Percentiles rank a stretch among this genome's conserved stretches.
Evolutionary conservation across 2,113 vertebrate genomes (phyloP).

Genomic region (Seriola quinqueradiata): DNA sequence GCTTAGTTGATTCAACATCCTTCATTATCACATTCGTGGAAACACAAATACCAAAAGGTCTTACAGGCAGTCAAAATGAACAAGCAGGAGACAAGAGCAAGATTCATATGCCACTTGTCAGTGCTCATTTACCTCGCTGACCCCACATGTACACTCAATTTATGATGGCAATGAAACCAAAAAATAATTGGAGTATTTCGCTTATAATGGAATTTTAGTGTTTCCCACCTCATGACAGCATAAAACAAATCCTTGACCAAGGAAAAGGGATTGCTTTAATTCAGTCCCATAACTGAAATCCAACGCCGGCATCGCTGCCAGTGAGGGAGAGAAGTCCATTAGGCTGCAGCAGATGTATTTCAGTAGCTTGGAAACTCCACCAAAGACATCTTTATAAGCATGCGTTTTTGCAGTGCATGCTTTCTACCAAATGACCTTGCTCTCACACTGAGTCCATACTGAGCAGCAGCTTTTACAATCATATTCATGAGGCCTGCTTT

Average conservation of each 20-base stretch:
- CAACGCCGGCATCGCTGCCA: constrained; percentile 38
- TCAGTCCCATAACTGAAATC: constrained; percentile 55
- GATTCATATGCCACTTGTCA: constrained; percentile 42
- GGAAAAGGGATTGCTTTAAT: constrained; percentile 60
- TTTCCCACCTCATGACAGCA: constrained; percentile 44
- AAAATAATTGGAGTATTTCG: constrained; percentile 56
- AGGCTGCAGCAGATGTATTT: constrained; percentile 69
- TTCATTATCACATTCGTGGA: constrained; percentile 49
- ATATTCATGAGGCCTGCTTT: constrained; percentile 93
- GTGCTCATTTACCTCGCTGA: constrained; percentile 50
- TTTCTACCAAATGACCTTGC: constrained; percentile 85
- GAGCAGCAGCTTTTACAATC: constrained; percentile 90
- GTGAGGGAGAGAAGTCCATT: constrained; percentile 61
- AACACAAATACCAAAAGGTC: constrained; percentile 56
- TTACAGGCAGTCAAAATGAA: constrained; percentile 24
- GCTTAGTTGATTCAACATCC: constrained; percentile 51
- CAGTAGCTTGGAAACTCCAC: constrained; percentile 62
- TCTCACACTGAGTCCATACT: constrained; percentile 85
- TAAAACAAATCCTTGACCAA: constrained; percentile 63
- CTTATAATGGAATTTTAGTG: constrained; percentile 53
- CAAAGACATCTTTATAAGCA: constrained; percentile 74
- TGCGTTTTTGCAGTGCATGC: constrained; percentile 76
- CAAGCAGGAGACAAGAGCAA: constrained; percentile 38
- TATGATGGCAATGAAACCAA: constrained; percentile 44
- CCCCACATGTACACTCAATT: constrained; percentile 45